A percentile compares a stretch with the other conserved stretches of the same genome.
These are phyloP conservation scores for Coptodon bakossiorum DNA, from an alignment of 2,113 vertebrate genomes.

Conservation along the genomic window DNA sequence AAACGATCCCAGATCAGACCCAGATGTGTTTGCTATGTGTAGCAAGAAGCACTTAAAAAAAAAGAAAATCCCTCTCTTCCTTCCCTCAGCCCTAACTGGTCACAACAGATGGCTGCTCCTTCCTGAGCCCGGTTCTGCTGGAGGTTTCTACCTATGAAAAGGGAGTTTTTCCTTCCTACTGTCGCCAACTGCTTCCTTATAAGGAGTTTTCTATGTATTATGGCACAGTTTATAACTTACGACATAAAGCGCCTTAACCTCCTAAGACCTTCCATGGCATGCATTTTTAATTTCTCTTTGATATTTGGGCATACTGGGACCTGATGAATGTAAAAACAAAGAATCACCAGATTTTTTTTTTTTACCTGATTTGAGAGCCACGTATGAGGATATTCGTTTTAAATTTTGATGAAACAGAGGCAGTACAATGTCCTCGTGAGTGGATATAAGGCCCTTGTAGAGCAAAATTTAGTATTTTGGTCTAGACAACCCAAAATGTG, in stretches of 20 bases:
- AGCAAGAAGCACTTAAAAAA: background rate
- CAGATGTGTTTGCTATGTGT: background rate
- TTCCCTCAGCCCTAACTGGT: background rate
- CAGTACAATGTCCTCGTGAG: too few relatives aligned
- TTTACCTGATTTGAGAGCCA: too few relatives aligned
- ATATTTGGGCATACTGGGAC: too few relatives aligned
- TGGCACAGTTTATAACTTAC: background rate
- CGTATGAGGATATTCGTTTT: too few relatives aligned
- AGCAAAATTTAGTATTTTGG: too few relatives aligned
- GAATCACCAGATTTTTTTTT: too few relatives aligned
- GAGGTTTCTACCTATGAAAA: background rate
- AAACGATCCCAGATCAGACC: background rate
- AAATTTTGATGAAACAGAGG: too few relatives aligned
- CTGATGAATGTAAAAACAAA: too few relatives aligned
- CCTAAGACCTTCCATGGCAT: too few relatives aligned
- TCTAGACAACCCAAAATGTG: too few relatives aligned
- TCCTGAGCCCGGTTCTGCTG: background rate
- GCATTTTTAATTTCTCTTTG: too few relatives aligned
- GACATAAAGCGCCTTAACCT: background rate
- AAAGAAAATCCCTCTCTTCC: background rate
- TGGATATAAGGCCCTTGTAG: too few relatives aligned
- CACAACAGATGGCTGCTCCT: background rate
- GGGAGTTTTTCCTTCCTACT: background rate
- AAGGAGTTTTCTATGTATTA: background rate
- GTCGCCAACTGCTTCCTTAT: background rate